Evolutionary conservation across 2,113 vertebrate species (phyloP).

Genomic region (Drymodes brunneopygia): DNA sequence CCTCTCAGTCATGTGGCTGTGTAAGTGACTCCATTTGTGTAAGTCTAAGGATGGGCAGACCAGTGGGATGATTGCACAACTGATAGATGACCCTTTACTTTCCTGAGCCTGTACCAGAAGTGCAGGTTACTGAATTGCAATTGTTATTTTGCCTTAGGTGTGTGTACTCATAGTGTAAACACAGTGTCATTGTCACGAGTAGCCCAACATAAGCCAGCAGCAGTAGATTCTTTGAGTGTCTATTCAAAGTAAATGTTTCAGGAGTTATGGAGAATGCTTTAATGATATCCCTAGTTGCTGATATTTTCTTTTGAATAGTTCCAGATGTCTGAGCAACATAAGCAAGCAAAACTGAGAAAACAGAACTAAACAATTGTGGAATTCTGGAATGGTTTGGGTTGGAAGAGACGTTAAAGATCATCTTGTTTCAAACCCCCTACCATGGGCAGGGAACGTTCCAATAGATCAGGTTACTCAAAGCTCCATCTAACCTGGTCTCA

Average conservation of each 20-base stretch:
- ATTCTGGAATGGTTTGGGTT: not conserved
- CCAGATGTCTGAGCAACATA: constrained; percentile 59
- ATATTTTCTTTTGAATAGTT: constrained; percentile 61
- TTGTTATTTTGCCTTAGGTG: not conserved
- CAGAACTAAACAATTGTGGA: not conserved
- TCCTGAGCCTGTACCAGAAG: not conserved
- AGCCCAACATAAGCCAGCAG: not conserved
- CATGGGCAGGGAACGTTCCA: not conserved
- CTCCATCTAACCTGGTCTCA: not conserved
- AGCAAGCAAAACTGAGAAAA: not conserved
- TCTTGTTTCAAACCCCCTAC: not conserved
- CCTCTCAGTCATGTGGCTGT: not conserved
- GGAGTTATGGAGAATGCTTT: constrained; percentile 41
- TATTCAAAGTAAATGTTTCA: constrained; percentile 63
- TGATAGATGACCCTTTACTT: not conserved
- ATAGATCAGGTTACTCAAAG: not conserved
- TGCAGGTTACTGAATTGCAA: not conserved
- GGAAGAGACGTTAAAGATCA: not conserved
- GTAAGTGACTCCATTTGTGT: not conserved
- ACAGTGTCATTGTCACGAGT: constrained; percentile 31
- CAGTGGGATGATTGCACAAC: not conserved
- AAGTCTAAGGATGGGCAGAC: not conserved
- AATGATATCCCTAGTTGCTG: constrained; percentile 49
- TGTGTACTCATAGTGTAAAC: not conserved
- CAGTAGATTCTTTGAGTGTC: constrained; percentile 26